A percentile compares a stretch with the other conserved stretches of the same genome.
Conservation (phyloP, 2,797 vertebrate genomes). For the Rallus crepitans region DNA sequence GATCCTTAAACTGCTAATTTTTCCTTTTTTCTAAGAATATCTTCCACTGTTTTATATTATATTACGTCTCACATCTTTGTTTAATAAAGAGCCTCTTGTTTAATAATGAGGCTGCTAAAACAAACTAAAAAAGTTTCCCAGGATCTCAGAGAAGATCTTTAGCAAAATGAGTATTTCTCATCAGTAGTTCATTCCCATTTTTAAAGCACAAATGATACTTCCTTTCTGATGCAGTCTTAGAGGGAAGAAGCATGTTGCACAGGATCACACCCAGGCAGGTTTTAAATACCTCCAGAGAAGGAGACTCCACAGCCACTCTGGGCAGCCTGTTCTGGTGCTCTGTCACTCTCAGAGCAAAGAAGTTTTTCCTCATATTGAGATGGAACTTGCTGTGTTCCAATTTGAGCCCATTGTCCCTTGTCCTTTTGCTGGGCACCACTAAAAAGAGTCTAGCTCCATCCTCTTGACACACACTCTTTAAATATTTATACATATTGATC, state of each 20-base stretch:
- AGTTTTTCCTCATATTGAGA: too few relatives aligned
- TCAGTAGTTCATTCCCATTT: fast-evolving
- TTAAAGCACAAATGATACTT: neutral
- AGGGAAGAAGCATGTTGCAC: neutral
- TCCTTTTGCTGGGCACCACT: too few relatives aligned
- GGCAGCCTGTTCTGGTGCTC: too few relatives aligned
- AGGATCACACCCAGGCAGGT: too few relatives aligned
- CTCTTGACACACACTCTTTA: too few relatives aligned
- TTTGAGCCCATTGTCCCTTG: too few relatives aligned
- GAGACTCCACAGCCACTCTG: too few relatives aligned
- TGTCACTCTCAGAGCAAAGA: too few relatives aligned
- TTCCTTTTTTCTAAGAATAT: neutral
- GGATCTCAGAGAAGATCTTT: neutral
- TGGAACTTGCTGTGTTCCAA: too few relatives aligned
- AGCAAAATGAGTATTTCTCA: neutral
- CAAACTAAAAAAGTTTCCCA: neutral
- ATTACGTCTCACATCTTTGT: neutral
- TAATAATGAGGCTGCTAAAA: neutral
- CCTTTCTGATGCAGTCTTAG: neutral
- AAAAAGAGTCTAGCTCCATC: too few relatives aligned
- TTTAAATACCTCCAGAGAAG: too few relatives aligned
- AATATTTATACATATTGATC: too few relatives aligned
- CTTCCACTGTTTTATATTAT: neutral
- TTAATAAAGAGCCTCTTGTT: neutral
- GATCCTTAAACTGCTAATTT: neutral